Conservation (phyloP, 2,113 vertebrate species). For the Girardinichthys multiradiatus region DNA sequence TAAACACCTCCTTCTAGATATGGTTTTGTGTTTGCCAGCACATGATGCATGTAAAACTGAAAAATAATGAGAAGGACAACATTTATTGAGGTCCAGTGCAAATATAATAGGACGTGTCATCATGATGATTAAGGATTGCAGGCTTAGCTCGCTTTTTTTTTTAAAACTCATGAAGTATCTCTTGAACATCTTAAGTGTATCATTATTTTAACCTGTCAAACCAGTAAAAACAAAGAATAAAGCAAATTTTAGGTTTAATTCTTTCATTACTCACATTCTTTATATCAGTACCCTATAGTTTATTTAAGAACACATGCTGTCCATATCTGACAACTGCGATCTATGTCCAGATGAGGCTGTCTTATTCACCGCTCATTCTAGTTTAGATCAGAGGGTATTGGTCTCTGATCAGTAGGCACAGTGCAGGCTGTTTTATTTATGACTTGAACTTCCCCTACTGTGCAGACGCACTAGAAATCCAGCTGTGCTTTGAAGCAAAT, state of each 20-base stretch:
- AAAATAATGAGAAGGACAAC: neutral
- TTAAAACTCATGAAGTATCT: neutral
- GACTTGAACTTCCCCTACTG: constrained; percentile 13
- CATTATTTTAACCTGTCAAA: neutral
- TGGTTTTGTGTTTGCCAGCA: too few species aligned
- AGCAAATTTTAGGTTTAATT: too few species aligned
- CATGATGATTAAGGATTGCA: too few species aligned
- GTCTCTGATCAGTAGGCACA: constrained; percentile 15
- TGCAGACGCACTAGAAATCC: constrained; percentile 7
- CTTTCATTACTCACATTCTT: constrained; percentile 4
- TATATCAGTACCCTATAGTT: neutral
- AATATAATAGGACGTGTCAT: neutral
- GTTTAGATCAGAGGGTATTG: constrained; percentile 19
- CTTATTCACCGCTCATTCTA: constrained; percentile 23
- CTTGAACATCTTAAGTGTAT: neutral
- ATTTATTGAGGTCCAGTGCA: neutral
- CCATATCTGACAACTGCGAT: constrained; percentile 16
- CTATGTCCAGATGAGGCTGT: constrained; percentile 3
- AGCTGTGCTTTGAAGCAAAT: constrained; percentile 56
- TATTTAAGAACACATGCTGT: neutral
- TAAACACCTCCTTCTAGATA: neutral
- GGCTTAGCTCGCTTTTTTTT: neutral
- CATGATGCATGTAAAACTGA: neutral
- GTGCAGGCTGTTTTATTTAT: constrained; percentile 46
- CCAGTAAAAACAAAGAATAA: neutral